These are phyloP conservation scores for Xyrichtys novacula DNA, from an alignment of 2,797 vertebrate genomes.

Conservation along the genomic window DNA sequence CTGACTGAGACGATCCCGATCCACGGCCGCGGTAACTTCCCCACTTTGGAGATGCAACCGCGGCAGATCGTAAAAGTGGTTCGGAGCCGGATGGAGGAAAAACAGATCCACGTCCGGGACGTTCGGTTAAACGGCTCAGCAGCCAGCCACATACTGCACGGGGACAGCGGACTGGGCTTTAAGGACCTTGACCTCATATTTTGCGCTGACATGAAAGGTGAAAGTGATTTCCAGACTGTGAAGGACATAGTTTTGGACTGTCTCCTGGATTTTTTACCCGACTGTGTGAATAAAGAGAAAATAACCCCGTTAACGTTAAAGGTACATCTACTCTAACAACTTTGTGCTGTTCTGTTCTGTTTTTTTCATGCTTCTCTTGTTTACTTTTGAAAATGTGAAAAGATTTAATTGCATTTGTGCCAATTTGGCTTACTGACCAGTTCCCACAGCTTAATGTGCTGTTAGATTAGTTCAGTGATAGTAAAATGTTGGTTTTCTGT, in stretches of 20 bases:
- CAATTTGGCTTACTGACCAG: slow-evolving; percentile 28
- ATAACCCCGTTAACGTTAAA: slow-evolving; percentile 96
- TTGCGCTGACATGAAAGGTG: slow-evolving; percentile 94
- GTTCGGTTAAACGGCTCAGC: slow-evolving; percentile 97
- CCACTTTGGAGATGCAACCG: slow-evolving; percentile 96
- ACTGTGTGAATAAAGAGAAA: slow-evolving; percentile 98
- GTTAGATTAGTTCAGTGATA: slow-evolving; percentile 72
- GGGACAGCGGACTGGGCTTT: slow-evolving; percentile 95
- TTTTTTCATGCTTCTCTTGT: slow-evolving; percentile 16
- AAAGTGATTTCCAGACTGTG: slow-evolving; percentile 96
- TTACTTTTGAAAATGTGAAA: slow-evolving; percentile 28
- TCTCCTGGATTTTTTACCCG: slow-evolving; percentile 97
- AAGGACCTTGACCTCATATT: slow-evolving; percentile 99
- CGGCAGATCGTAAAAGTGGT: slow-evolving; percentile 97
- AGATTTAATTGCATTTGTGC: slow-evolving; percentile 36
- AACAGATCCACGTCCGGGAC: slow-evolving; percentile 91
- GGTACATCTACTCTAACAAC: slow-evolving; percentile 80
- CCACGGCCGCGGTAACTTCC: slow-evolving; percentile 98
- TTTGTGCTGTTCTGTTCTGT: neutral
- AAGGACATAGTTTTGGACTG: slow-evolving; percentile 99
- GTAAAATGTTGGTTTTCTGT: slow-evolving; percentile 72
- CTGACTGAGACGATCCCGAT: slow-evolving; percentile 97
- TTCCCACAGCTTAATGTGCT: slow-evolving; percentile 42
- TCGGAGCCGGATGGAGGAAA: slow-evolving; percentile 93
- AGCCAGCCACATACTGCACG: slow-evolving; percentile 96